Conservation (phyloP, 1,140 invertebrate genomes). For the Drosophila santomea region DNA sequence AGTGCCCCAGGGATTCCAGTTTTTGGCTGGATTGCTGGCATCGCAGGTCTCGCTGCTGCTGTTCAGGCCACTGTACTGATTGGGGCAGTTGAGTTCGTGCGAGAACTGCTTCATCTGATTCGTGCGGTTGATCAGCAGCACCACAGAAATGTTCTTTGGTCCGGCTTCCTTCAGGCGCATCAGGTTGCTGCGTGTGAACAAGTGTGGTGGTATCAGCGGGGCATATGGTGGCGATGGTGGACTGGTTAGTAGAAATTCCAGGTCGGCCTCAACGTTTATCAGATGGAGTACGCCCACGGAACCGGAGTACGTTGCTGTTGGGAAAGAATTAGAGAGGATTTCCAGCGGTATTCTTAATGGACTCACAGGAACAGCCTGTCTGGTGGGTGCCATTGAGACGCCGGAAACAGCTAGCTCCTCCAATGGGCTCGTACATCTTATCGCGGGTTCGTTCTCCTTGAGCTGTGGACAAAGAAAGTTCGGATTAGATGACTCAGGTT, state of each 20-base stretch:
- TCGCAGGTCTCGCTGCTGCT: slow-evolving; percentile 64
- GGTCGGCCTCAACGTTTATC: slow-evolving; percentile 87
- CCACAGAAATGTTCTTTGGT: slow-evolving; percentile 85
- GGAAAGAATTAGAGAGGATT: background rate
- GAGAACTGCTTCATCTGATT: slow-evolving; percentile 85
- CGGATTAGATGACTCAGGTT: slow-evolving; percentile 51
- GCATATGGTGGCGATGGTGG: slow-evolving; percentile 90
- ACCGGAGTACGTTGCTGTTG: slow-evolving; percentile 88
- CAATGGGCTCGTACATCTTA: slow-evolving; percentile 92
- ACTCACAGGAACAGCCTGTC: slow-evolving; percentile 95
- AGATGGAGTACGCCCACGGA: slow-evolving; percentile 94
- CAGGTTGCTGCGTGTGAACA: slow-evolving; percentile 87
- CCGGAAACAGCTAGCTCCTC: slow-evolving; percentile 92
- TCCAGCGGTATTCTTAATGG: background rate
- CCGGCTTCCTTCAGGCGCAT: slow-evolving; percentile 85
- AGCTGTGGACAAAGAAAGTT: slow-evolving; percentile 31
- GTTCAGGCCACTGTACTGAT: slow-evolving; percentile 88
- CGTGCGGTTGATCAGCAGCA: slow-evolving; percentile 85
- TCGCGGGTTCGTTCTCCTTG: slow-evolving; percentile 88
- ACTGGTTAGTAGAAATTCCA: slow-evolving; percentile 90
- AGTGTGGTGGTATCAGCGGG: slow-evolving; percentile 87
- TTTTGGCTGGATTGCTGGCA: slow-evolving; percentile 80
- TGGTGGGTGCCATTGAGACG: slow-evolving; percentile 96
- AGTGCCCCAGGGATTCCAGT: slow-evolving; percentile 93
- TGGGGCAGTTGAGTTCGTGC: slow-evolving; percentile 94